Evolutionary conservation across 2,888 invertebrate species (phyloP).

Genomic region (Aphelenchoides bicaudatus): DNA sequence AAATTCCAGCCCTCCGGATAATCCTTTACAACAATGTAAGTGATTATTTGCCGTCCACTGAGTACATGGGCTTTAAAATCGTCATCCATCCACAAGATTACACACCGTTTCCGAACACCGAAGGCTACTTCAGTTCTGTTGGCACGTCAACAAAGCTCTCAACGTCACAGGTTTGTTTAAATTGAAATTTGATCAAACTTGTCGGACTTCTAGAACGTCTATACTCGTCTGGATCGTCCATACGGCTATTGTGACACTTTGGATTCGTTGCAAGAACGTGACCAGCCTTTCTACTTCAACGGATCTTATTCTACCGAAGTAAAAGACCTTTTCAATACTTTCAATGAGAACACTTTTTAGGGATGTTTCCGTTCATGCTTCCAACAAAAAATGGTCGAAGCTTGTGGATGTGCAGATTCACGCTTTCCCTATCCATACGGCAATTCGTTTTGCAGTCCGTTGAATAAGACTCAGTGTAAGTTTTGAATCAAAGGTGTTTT

Average conservation of each 20-base stretch:
- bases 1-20: conserved; percentile 15
- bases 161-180: too few species aligned
- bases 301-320: conserved; percentile 22
- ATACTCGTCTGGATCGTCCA: conserved; percentile 12
- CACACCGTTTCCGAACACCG: conserved; percentile 22
- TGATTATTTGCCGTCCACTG: background rate
- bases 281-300: conserved; percentile 24
- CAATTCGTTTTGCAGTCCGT: background rate
- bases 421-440: background rate
- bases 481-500: too few species aligned
- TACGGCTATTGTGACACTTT: conserved; percentile 14
- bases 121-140: conserved; percentile 16
- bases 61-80: conserved; percentile 15
- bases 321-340: background rate
- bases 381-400: conserved; percentile 8
- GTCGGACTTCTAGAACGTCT: conserved; percentile 15
- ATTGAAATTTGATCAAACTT: too few species aligned
- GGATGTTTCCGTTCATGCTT: conserved; percentile 26
- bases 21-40: background rate
- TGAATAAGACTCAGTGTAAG: background rate
- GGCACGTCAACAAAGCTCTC: too few species aligned
- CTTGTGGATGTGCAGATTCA: conserved; percentile 20
- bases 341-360: conserved; percentile 8
- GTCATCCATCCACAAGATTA: conserved; percentile 13
- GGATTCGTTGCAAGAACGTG: conserved; percentile 2